These are phyloP conservation scores for Gymnoscelis rufifasciata DNA, from an alignment of 2,888 invertebrate species.

Conservation along the genomic window DNA sequence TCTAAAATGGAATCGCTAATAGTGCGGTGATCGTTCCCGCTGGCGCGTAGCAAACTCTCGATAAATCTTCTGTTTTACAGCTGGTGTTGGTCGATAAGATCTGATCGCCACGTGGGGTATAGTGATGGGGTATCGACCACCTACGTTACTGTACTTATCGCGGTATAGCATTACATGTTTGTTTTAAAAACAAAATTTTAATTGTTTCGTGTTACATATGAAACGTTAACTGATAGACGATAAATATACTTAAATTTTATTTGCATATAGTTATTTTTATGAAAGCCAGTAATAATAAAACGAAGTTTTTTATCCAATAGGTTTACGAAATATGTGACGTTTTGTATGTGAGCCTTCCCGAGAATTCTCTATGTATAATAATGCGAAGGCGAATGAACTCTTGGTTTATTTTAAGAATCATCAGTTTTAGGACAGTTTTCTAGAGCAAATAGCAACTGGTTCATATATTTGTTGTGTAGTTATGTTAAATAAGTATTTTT, in stretches of 20 bases:
- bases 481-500: slow-evolving; percentile 9
- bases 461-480: slow-evolving; percentile 6
- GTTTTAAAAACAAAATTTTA: slow-evolving; percentile 13
- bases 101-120: slow-evolving; percentile 71
- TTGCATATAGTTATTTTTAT: too few relatives aligned
- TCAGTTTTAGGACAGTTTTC: slow-evolving; percentile 11
- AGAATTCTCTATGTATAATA: slow-evolving; percentile 1
- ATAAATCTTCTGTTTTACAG: slow-evolving; percentile 78
- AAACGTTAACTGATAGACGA: too few relatives aligned
- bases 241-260: too few relatives aligned
- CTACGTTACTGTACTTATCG: slow-evolving; percentile 18
- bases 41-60: slow-evolving; percentile 66
- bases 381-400: slow-evolving; percentile 13
- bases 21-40: slow-evolving; percentile 72
- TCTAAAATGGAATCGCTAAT: slow-evolving; percentile 46
- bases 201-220: slow-evolving; percentile 5
- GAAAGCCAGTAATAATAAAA: too few relatives aligned
- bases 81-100: slow-evolving; percentile 69
- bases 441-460: slow-evolving; percentile 4
- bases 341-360: too few relatives aligned
- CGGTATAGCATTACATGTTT: slow-evolving; percentile 18
- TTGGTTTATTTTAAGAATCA: slow-evolving; percentile 7
- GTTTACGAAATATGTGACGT: too few relatives aligned
- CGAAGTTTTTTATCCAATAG: not conserved
- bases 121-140: slow-evolving; percentile 29